Evolutionary conservation across 2,797 vertebrate genomes (phyloP).

Genomic region (Sebastes matsubarae): DNA sequence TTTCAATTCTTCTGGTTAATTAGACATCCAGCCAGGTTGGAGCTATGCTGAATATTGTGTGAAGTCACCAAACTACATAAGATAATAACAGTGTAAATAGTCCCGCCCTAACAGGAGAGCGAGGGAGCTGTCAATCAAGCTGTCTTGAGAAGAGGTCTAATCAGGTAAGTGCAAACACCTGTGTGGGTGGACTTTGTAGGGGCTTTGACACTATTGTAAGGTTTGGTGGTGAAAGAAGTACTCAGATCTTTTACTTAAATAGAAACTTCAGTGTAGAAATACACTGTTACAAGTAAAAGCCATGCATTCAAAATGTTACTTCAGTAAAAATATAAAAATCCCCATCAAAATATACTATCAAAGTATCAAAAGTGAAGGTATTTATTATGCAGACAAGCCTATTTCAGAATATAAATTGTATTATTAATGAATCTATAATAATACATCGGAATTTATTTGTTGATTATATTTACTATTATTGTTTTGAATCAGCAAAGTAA

Average conservation of each 20-base stretch:
- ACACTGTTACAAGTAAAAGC: background rate
- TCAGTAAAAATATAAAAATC: background rate
- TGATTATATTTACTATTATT: background rate
- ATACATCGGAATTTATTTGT: background rate
- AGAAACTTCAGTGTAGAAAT: background rate
- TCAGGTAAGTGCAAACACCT: background rate
- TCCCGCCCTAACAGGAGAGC: background rate
- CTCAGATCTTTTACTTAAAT: background rate
- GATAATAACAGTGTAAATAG: background rate
- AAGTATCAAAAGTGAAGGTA: background rate
- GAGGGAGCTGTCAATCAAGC: background rate
- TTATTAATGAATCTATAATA: background rate
- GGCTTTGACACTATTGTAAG: background rate
- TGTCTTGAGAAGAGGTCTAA: background rate
- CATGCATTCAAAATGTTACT: background rate
- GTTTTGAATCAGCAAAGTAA: background rate
- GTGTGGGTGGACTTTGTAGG: background rate
- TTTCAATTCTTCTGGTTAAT: too few relatives aligned
- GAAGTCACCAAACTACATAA: background rate
- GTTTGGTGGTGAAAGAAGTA: background rate
- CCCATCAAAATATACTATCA: background rate
- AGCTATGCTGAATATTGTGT: background rate
- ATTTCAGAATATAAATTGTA: too few relatives aligned
- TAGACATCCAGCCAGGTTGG: background rate
- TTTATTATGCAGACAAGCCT: background rate